phyloP scores from a whole-genome alignment of 2,797 vertebrate genomes.

The Peromyscus nudipes region DNA sequence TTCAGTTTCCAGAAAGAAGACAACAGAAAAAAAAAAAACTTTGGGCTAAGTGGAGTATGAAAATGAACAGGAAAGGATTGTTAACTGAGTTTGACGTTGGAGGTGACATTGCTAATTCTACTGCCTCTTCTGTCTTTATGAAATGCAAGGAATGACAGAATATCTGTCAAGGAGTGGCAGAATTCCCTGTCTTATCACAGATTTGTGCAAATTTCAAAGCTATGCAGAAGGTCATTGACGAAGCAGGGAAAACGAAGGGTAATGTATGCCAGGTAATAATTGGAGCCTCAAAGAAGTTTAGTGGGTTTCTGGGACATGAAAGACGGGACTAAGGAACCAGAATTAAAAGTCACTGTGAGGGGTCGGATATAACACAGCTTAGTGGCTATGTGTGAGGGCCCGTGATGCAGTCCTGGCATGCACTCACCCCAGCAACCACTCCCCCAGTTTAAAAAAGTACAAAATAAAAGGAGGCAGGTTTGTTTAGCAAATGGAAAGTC shows the following conservation, averaged over 20 bases:
- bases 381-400: too few species aligned
- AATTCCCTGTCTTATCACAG: slow-evolving; percentile 83
- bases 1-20: slow-evolving; percentile 78
- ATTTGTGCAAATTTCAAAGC: slow-evolving; percentile 84
- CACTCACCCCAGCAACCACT: too few species aligned
- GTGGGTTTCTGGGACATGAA: slow-evolving; percentile 42
- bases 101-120: slow-evolving; percentile 87
- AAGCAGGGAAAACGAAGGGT: slow-evolving; percentile 68
- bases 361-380: background rate
- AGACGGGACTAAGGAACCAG: background rate
- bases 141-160: slow-evolving; percentile 85
- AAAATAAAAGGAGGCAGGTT: background rate
- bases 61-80: slow-evolving; percentile 81
- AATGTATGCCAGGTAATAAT: slow-evolving; percentile 78
- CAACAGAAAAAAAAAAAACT: slow-evolving; percentile 64
- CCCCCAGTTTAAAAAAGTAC: background rate
- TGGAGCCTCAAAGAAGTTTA: slow-evolving; percentile 55
- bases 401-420: background rate
- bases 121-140: slow-evolving; percentile 76
- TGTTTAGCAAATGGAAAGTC: background rate
- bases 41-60: slow-evolving; percentile 79
- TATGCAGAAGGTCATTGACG: slow-evolving; percentile 82
- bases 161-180: slow-evolving; percentile 84
- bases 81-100: slow-evolving; percentile 85
- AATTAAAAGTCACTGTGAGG: slow-evolving; percentile 43